Conservation (phyloP, 2,113 vertebrate species). For the Atherinomorus stipes region DNA sequence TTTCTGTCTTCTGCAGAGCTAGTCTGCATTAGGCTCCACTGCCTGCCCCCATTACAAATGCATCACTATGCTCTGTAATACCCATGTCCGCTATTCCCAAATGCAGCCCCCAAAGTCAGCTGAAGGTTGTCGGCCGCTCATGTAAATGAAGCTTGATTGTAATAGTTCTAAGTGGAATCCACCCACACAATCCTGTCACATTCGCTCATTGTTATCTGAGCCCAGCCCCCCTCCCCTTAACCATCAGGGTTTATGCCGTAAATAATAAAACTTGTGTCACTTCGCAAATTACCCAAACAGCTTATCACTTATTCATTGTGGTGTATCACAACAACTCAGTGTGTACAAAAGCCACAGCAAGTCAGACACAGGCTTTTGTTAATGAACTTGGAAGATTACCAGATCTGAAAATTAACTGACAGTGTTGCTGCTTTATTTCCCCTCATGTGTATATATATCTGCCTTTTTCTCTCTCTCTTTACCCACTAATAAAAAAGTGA, state of each 20-base stretch:
- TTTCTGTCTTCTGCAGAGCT: constrained; percentile 23
- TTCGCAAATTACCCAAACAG: constrained; percentile 80
- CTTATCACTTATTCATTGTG: constrained; percentile 80
- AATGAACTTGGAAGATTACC: constrained; percentile 79
- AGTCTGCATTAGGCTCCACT: constrained; percentile 61
- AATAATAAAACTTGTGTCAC: constrained; percentile 82
- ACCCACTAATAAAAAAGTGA: constrained; percentile 10
- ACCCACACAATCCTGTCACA: constrained; percentile 76
- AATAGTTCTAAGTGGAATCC: constrained; percentile 80
- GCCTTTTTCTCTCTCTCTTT: constrained; percentile 16
- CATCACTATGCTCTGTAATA: constrained; percentile 75
- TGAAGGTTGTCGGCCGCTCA: constrained; percentile 76
- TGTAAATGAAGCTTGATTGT: constrained; percentile 82
- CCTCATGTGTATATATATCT: neutral
- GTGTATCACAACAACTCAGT: constrained; percentile 64
- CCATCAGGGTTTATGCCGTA: constrained; percentile 67
- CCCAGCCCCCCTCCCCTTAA: constrained; percentile 13
- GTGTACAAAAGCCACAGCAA: constrained; percentile 64
- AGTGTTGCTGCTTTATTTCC: constrained; percentile 48
- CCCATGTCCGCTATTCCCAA: constrained; percentile 74
- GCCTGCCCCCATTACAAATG: constrained; percentile 76
- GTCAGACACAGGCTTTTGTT: constrained; percentile 74
- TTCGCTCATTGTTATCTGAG: constrained; percentile 74
- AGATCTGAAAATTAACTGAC: constrained; percentile 79
- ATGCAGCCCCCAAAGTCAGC: constrained; percentile 74